Conservation (phyloP, 1,140 invertebrate species). For the Tetramorium alpestre region DNA sequence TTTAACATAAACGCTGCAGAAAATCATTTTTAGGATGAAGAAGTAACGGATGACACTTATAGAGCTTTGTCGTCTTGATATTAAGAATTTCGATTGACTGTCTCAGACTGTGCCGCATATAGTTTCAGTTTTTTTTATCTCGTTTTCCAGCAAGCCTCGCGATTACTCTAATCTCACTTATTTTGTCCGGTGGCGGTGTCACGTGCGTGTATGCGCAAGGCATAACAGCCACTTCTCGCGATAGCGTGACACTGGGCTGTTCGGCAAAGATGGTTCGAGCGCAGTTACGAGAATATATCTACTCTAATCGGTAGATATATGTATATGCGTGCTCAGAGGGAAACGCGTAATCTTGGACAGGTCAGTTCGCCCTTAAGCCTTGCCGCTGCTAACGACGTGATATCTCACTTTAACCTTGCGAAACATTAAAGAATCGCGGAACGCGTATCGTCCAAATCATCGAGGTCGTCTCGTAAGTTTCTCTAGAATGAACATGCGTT, state of each 20-base stretch:
- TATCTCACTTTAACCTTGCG: constrained; percentile 17
- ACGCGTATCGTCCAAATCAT: not conserved
- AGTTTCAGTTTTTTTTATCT: not conserved
- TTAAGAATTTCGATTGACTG: not conserved
- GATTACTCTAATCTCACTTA: not conserved
- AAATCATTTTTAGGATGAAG: not conserved
- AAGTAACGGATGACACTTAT: not conserved
- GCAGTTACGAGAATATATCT: not conserved
- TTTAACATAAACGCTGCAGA: not conserved
- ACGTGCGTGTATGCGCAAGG: not conserved
- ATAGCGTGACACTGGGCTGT: constrained; percentile 32
- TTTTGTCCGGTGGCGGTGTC: not conserved
- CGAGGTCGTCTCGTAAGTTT: not conserved
- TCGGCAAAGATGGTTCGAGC: constrained; percentile 28
- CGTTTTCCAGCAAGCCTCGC: not conserved
- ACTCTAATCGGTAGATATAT: constrained; percentile 32
- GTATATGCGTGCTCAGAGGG: constrained; percentile 11
- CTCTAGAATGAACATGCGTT: not conserved
- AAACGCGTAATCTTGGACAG: constrained; percentile 30
- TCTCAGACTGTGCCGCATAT: not conserved
- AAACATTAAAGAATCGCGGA: not conserved
- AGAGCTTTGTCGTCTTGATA: not conserved
- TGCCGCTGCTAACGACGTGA: not conserved
- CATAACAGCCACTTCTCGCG: constrained; percentile 16
- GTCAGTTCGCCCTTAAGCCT: constrained; percentile 22